Evolutionary conservation across 23 tunicate species (phyloP).

Genomic region (Trididemnum nubilum): DNA sequence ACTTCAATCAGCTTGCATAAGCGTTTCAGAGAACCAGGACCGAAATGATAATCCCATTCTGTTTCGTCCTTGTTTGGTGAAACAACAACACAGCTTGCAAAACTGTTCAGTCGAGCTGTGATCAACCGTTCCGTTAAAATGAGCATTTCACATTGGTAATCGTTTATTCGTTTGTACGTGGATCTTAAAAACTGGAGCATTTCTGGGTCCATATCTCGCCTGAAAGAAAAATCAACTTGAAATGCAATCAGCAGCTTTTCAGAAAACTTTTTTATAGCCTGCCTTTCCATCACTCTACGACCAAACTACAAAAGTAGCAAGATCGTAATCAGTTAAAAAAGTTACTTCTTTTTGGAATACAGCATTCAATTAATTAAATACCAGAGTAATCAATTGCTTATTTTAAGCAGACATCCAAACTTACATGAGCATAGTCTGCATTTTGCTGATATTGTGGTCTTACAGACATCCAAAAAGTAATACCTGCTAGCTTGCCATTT

Average conservation of each 20-base stretch:
- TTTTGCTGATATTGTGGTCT: too few species aligned
- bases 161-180: slow-evolving; percentile 18
- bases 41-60: slow-evolving; percentile 46
- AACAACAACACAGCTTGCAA: slow-evolving; percentile 36
- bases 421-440: too few species aligned
- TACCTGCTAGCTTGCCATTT: slow-evolving; percentile 47
- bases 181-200: not conserved
- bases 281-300: too few species aligned
- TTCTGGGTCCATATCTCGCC: slow-evolving; percentile 7
- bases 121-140: slow-evolving; percentile 38
- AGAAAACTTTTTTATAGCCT: too few species aligned
- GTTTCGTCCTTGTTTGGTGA: slow-evolving; percentile 14
- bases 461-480: not conserved
- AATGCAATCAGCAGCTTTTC: too few species aligned
- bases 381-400: too few species aligned
- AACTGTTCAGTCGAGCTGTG: slow-evolving; percentile 36
- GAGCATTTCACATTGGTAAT: slow-evolving; percentile 46
- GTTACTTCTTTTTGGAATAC: too few species aligned
- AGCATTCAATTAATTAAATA: too few species aligned
- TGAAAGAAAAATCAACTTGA: too few species aligned
- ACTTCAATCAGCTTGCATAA: slow-evolving; percentile 78
- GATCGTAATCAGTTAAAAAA: too few species aligned
- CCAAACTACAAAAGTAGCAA: too few species aligned
- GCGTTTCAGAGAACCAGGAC: slow-evolving; percentile 55
- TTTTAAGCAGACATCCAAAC: too few species aligned